Percentiles rank a stretch among this genome's conserved stretches.
Evolutionary conservation across 2,888 invertebrate species (phyloP).

Genomic region (Stenichneumon culpator): DNA sequence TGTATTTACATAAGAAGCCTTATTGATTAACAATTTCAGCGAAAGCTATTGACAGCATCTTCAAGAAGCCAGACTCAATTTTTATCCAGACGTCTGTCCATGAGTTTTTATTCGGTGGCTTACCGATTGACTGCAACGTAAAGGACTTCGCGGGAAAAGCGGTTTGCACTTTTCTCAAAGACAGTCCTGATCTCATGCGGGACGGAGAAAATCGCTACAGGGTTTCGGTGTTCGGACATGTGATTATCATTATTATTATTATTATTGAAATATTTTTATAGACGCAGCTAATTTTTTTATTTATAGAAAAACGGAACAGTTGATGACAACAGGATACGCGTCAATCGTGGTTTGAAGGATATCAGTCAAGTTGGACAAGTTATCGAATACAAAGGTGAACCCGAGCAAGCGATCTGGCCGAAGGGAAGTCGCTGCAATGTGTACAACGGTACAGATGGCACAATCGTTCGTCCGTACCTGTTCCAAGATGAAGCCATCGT

Average conservation of each 20-base stretch:
- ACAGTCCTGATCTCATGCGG: conserved; percentile 87
- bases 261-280: neutral
- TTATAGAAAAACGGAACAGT: conserved; percentile 91
- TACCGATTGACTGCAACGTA: conserved; percentile 90
- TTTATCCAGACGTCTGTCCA: conserved; percentile 89
- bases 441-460: conserved; percentile 94
- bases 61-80: conserved; percentile 88
- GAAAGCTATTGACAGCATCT: conserved; percentile 91
- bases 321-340: conserved; percentile 89
- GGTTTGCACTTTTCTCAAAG: conserved; percentile 89
- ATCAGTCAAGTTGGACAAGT: conserved; percentile 91
- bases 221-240: conserved; percentile 91
- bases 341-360: conserved; percentile 91
- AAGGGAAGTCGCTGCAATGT: conserved; percentile 90
- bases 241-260: conserved; percentile 78
- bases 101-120: conserved; percentile 91
- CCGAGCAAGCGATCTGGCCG: conserved; percentile 88
- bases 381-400: conserved; percentile 89
- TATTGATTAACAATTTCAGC: conserved; percentile 70
- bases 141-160: conserved; percentile 92
- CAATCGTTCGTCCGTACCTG: conserved; percentile 94
- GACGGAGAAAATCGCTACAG: conserved; percentile 88
- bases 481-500: conserved; percentile 89
- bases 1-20: neutral
- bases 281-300: neutral